Conservation (phyloP, 2,113 vertebrate genomes). For the Promerops cafer region DNA sequence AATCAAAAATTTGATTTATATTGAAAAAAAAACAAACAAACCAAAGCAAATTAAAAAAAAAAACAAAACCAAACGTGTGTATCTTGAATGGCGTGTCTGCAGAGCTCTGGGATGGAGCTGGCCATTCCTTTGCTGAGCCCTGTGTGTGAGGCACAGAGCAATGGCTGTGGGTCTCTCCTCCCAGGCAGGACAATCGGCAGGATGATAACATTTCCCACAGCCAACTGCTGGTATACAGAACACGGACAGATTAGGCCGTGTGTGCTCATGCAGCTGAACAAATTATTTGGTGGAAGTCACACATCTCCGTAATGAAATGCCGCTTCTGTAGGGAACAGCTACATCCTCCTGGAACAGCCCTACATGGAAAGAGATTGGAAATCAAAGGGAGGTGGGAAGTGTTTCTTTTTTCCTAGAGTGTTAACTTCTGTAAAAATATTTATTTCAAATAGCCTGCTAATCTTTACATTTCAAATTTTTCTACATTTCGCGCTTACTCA, state of each 20-base stretch:
- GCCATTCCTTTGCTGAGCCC: neutral
- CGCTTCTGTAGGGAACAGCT: neutral
- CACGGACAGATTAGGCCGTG: rapidly evolving
- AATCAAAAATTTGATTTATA: neutral
- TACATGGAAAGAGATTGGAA: neutral
- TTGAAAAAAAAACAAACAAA: neutral
- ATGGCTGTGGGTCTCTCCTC: neutral
- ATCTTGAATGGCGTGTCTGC: neutral
- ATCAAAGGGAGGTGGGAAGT: neutral
- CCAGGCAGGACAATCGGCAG: neutral
- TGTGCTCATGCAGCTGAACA: neutral
- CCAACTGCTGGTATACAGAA: neutral
- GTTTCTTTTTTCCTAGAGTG: neutral
- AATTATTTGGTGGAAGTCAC: neutral
- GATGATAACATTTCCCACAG: neutral
- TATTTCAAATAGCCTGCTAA: neutral
- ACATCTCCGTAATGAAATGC: neutral
- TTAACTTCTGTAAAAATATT: neutral
- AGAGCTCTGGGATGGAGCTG: neutral
- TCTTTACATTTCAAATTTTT: neutral
- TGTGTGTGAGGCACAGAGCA: neutral
- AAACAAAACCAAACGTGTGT: rapidly evolving
- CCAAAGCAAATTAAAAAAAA: neutral
- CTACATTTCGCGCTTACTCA: neutral
- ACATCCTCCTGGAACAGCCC: neutral